Conservation (phyloP, 2,797 vertebrate genomes). For the Hippoglossus hippoglossus region DNA sequence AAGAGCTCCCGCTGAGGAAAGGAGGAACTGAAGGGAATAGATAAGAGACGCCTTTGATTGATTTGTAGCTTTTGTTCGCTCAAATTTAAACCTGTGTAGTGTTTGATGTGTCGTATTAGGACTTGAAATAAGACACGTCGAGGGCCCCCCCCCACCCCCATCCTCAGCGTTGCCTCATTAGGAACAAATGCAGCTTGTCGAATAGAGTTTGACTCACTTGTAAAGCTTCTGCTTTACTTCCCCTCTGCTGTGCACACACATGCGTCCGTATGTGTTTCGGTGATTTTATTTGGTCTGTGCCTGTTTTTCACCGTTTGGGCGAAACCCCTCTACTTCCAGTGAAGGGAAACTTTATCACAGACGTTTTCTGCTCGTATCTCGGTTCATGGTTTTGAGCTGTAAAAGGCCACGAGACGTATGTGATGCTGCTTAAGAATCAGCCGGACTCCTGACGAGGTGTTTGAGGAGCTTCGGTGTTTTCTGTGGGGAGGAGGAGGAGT, state of each 20-base stretch:
- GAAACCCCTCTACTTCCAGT: no score
- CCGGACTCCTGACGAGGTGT: no score
- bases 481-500: no score
- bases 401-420: no score
- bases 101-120: slow-evolving; percentile 30
- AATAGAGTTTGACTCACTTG: neutral
- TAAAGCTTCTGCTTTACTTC: neutral
- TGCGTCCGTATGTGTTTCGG: neutral
- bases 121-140: slow-evolving; percentile 4
- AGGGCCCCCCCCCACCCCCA: neutral
- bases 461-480: no score
- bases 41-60: slow-evolving; percentile 42
- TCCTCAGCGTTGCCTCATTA: neutral
- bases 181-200: neutral
- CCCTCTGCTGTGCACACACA: no score
- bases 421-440: no score
- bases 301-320: no score
- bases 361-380: no score
- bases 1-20: slow-evolving; percentile 29
- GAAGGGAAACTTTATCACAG: no score
- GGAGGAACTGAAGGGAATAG: slow-evolving; percentile 19
- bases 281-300: no score
- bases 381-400: no score
- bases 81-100: slow-evolving; percentile 7
- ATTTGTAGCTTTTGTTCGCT: slow-evolving; percentile 26